Evolutionary conservation across 2,113 vertebrate genomes (phyloP).

Genomic region (Manacus vitellinus): DNA sequence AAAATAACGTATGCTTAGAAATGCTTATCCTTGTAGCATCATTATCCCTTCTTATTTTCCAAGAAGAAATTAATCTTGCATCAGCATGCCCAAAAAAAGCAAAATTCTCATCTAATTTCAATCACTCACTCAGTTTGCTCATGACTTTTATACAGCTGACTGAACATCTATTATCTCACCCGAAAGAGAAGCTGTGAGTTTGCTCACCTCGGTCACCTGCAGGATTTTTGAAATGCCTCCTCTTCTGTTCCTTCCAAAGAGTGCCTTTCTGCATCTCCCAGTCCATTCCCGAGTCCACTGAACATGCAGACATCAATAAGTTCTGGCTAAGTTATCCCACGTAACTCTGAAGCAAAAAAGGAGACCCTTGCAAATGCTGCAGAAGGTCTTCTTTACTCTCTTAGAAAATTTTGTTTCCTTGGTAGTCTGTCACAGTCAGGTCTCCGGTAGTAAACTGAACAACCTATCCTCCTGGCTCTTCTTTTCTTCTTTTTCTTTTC

Average conservation of each 20-base stretch:
- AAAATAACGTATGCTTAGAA: background rate
- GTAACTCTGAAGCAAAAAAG: slow-evolving; percentile 14
- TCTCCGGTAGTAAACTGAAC: slow-evolving; percentile 60
- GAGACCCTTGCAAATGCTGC: background rate
- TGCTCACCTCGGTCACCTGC: slow-evolving; percentile 61
- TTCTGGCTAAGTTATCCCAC: slow-evolving; percentile 53
- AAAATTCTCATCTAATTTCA: slow-evolving; percentile 9
- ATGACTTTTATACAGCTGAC: slow-evolving; percentile 28
- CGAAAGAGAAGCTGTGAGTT: slow-evolving; percentile 20
- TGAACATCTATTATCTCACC: slow-evolving; percentile 27
- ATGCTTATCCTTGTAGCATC: background rate
- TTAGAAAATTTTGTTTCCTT: background rate
- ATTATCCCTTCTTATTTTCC: background rate
- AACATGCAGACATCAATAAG: slow-evolving; percentile 31
- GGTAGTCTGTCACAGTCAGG: slow-evolving; percentile 39
- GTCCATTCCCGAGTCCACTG: background rate
- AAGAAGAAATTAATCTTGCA: background rate
- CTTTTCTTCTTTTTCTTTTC: slow-evolving; percentile 50
- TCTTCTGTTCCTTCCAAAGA: slow-evolving; percentile 1
- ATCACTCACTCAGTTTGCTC: background rate
- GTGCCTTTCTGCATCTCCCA: background rate
- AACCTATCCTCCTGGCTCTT: slow-evolving; percentile 60
- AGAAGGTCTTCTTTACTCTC: background rate
- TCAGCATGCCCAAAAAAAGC: slow-evolving; percentile 14
- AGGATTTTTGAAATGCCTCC: slow-evolving; percentile 53